phyloP scores from a whole-genome alignment of 1,140 invertebrate genomes.

The Steinernema khuongi region DNA sequence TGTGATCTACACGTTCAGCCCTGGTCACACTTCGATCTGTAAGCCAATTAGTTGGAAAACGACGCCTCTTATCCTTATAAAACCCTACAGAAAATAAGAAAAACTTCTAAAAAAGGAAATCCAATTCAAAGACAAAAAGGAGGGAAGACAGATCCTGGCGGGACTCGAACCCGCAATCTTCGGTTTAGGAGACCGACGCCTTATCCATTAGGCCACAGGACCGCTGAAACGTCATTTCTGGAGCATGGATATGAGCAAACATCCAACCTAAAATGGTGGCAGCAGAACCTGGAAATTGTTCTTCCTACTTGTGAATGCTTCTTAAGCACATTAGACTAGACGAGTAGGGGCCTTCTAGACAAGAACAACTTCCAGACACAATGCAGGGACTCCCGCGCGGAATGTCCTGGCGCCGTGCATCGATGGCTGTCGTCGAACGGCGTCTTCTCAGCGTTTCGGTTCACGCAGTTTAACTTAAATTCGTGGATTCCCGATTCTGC shows the following conservation, averaged over 20 bases:
- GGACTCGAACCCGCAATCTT: slow-evolving; percentile 62
- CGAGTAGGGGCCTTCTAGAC: not conserved
- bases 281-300: too few species aligned
- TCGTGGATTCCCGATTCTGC: too few species aligned
- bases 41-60: not conserved
- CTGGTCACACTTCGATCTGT: too few species aligned
- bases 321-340: not conserved
- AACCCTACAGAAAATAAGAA: not conserved
- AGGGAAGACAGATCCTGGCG: slow-evolving; percentile 57
- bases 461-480: too few species aligned
- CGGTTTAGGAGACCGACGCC: slow-evolving; percentile 63
- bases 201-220: slow-evolving; percentile 63
- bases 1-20: too few species aligned
- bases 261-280: not conserved
- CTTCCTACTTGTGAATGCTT: too few species aligned
- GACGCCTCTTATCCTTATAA: not conserved
- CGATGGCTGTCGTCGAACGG: too few species aligned
- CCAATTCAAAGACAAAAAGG: not conserved
- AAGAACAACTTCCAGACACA: not conserved
- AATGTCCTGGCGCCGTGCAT: too few species aligned
- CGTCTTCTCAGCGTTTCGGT: too few species aligned
- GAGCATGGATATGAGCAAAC: not conserved
- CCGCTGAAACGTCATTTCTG: not conserved
- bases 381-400: not conserved
- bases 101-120: not conserved